Evolutionary conservation across 2,888 invertebrate species (phyloP), one percentile per base, ranked within the genome.

Genomic region (Mythimna vitellina): DNA sequence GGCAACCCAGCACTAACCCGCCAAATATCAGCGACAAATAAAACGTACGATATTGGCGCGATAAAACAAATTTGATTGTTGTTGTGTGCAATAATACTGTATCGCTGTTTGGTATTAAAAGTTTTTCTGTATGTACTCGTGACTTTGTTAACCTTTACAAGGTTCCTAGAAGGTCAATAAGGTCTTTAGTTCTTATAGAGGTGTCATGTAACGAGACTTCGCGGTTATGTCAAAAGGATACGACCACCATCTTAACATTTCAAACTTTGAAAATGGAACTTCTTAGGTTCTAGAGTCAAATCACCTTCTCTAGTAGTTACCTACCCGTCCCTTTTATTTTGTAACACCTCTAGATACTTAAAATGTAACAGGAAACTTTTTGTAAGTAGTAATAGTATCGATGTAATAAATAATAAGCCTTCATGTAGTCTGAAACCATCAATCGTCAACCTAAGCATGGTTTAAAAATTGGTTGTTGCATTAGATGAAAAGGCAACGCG

Each of bases 11-110:
- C 51, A 65, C 69, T 73, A 76, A 70, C 60, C 67, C 73, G 35
- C 22, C 66, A 46, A 66, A 77, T 77, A 77, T 73, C 73, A 69
- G 73, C 66, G 64, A 82, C 83, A 88, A 86, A 89, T 89, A 89
- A 88, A 87, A 81, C 80, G 77, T 71, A 79, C 84, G 84, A 87
- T 90, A 90, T 90, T 90, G 85, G 81, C 58, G 68, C 87, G 77
- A 90, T 90, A 90, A 89, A 90, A 88, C 86, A 87, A 86, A 80
- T 86, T 88, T 90, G 89, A 90, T 90, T 85, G 89, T 83, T 76
- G 73, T 80, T 81, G 87, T 85, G 83, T 85, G 86, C 84, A 84
- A 84, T 89, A 88, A 87, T 84, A 87, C 81, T 73, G 67, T 72
- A 73, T 76, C 65, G 73, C 58, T 79, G 69, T 80, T 83, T 76